Conservation (phyloP, 2,797 vertebrate genomes). For the Momotus momota region DNA sequence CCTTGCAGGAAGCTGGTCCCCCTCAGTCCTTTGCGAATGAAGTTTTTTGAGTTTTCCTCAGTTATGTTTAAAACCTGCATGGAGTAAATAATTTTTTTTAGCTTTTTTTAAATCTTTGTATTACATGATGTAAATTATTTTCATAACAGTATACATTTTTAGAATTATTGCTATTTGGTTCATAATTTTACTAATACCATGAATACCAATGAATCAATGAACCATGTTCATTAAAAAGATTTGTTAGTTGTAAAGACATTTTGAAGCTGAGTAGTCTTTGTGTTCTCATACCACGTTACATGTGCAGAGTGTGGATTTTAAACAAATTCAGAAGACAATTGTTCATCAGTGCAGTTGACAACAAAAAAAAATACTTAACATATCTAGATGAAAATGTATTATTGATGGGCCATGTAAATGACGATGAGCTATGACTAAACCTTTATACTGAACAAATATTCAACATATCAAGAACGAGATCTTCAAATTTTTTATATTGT, state of each 20-base stretch:
- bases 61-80: background rate
- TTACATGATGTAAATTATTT: background rate
- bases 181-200: background rate
- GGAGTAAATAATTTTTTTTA: background rate
- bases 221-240: background rate
- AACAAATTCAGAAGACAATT: constrained; percentile 49
- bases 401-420: constrained; percentile 84
- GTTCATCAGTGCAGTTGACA: constrained; percentile 80
- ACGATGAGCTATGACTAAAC: constrained; percentile 64
- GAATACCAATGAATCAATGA: no score
- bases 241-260: background rate
- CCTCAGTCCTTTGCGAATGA: background rate
- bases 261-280: background rate
- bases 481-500: background rate
- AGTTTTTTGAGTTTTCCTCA: background rate
- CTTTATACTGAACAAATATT: constrained; percentile 42
- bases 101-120: background rate
- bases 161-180: background rate
- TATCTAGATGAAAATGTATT: constrained; percentile 80
- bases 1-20: background rate
- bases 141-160: background rate
- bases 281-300: background rate
- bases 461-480: constrained; percentile 62
- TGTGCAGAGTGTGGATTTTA: background rate
- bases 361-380: constrained; percentile 59